Evolutionary conservation across 2,888 invertebrate genomes (phyloP), one percentile per base, ranked within the genome.

Genomic region (Campopleginae sp.): DNA sequence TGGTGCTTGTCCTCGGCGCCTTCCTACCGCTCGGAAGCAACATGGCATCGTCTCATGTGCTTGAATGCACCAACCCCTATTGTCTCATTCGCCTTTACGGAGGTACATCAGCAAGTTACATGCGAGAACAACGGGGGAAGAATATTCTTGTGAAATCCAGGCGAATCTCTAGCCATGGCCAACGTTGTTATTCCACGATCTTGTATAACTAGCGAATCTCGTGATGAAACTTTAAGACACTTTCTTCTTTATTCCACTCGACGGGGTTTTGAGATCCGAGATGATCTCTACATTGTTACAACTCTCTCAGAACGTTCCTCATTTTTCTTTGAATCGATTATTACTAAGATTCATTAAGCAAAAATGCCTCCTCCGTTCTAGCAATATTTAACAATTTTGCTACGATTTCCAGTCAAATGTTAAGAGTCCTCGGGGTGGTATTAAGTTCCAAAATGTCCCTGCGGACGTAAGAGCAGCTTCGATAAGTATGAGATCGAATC

Each of bases 1-100:
- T 27, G 27, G 58, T 54, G 54, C 54, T 54, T 54, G 23, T 54
- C 23, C 3, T 19, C 58, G 14, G 27, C 51, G 44, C 72, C 72
- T 82, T 38, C 71, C 65, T 46, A 58, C 10, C 71, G 71, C 66
- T 72, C 71, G 84, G 76, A 84, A 84, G 80, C 71, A 8, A 82
- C 75, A 48, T 48, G 70, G 82, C 75, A 75, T 82, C 80, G 82
- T 83, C 80, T 44, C 68, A 12, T 58, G 61, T 48, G 51, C 80
- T 46, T 33, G 76, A 77, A 51, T 68, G 61, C 66, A 42, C 31
- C 63, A 54, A 54, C 51, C 76, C 82, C 65, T 54, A 83, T 82
- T 82, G 82, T 82, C 82, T 79, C 65, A 17, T 27, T 12, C 48
- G 31, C 70, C 66, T 72, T 80, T 77, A 58, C 27, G 42, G 33